Base-by-base conservation (phyloP, 2,888 invertebrate genomes). In the Phyllotreta striolata region DNA sequence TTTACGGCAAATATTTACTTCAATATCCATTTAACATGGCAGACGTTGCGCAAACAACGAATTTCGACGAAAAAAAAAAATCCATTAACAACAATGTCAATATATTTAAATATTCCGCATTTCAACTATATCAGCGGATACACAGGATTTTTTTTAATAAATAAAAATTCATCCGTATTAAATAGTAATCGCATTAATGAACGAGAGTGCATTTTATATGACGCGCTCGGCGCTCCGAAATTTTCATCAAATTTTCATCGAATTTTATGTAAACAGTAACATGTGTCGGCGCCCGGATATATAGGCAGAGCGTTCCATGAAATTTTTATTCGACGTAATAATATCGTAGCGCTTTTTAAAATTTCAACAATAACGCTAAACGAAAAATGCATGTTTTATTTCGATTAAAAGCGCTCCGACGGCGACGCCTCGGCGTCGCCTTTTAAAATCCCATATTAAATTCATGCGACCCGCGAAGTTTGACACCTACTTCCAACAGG, bases 21-120 rank as follows among this genome's bases (percentile, higher is more conserved):
- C 55, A 59, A 64, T 60, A 64, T 64, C 64, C 59, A 64, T 64
- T 64, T 55, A 60, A 60, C 59, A 60, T 60, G 55, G 59, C 55
- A 59, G 55, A 64, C 59, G 34, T 37, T 47, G 55, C 13, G 56
- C 49, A 60, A 64, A 64, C 59, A 55, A 38, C 34, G 9, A 64
- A 64, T 55, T 49, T 55, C 49, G 49, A 52, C 52, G 43, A 49
- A 59, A 60, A 63, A 24, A n/a, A 24, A 61, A 58, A 58, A 60
- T 64, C 59, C 55, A 60, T 59, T 54, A 52, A 58, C 58, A 58
- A 60, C 55, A 64, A 59, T 59, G 60, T 52, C 52, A 52, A 52
- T 39, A 52, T 12, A 39, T 52, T 52, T 52, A 52, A 52, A 52
- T 38, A 52, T 52, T 52, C 38, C 38, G 8, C 24, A 9, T 52